These are phyloP conservation scores for Morpho achilles DNA, from an alignment of 2,888 invertebrate species.

Conservation along the genomic window DNA sequence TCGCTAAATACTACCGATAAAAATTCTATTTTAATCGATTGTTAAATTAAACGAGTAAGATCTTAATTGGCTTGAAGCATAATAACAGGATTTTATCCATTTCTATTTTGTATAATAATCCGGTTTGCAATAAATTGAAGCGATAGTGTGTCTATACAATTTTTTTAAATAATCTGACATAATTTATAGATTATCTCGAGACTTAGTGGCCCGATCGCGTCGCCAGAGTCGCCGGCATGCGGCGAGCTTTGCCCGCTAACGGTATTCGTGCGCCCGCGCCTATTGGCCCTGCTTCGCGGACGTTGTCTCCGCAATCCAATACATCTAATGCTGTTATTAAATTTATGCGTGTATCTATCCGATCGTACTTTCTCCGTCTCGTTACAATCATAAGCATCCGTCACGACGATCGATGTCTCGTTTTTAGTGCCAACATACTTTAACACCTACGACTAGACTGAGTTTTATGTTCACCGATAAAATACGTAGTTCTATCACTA, in stretches of 20 bases:
- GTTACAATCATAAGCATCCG: conserved; percentile 61
- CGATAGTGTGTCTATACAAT: neutral
- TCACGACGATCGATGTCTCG: conserved; percentile 51
- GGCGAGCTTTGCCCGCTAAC: conserved; percentile 48
- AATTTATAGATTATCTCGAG: conserved; percentile 55
- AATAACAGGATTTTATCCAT: neutral
- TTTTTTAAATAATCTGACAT: conserved; percentile 31
- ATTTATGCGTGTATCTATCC: conserved; percentile 57
- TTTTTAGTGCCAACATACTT: conserved; percentile 52
- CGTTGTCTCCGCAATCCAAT: conserved; percentile 66
- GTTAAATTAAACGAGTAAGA: too few species aligned
- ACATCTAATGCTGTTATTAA: conserved; percentile 75
- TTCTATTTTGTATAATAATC: neutral
- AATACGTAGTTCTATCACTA: conserved; percentile 11
- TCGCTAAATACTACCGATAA: too few species aligned
- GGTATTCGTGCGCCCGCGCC: conserved; percentile 49
- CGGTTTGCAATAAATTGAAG: neutral
- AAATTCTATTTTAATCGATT: too few species aligned
- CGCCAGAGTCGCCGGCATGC: conserved; percentile 38
- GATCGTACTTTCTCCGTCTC: conserved; percentile 64
- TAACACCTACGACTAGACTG: conserved; percentile 36
- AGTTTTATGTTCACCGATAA: conserved; percentile 11
- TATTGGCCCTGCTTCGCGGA: conserved; percentile 64
- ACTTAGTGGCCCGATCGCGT: conserved; percentile 53
- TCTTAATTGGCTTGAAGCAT: neutral